Evolutionary conservation across 2,888 invertebrate genomes (phyloP).

Genomic region (Pilophorus perplexus): DNA sequence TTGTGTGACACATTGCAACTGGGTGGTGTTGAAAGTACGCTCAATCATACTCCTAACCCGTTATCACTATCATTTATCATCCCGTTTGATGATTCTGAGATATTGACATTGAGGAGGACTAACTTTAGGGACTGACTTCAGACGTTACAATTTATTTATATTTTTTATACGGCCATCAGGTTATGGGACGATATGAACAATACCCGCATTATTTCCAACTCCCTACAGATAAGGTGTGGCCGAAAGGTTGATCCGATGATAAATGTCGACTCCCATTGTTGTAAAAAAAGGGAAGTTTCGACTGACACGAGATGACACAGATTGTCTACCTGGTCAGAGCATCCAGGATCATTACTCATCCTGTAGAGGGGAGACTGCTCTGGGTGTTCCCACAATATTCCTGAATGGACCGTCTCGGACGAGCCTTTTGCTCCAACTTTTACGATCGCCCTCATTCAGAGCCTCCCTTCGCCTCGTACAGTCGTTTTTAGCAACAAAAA

Average conservation of each 20-base stretch:
- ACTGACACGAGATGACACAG: conserved; percentile 34
- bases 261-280: conserved; percentile 31
- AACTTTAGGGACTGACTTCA: no score
- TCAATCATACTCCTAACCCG: no score
- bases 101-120: no score
- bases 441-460: conserved; percentile 18
- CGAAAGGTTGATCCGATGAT: conserved; percentile 35
- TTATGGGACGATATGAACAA: conserved; percentile 16
- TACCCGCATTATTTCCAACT: conserved; percentile 10
- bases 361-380: neutral
- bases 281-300: conserved; percentile 2
- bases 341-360: conserved; percentile 28
- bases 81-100: no score
- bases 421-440: neutral
- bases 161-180: no score
- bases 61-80: no score
- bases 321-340: conserved; percentile 31
- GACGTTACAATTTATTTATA: no score
- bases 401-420: conserved; percentile 18
- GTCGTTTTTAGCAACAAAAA: conserved; percentile 7
- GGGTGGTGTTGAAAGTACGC: no score
- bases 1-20: no score
- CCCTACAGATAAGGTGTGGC: conserved; percentile 29
- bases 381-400: conserved; percentile 26
- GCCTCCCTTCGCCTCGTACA: neutral